These are phyloP conservation scores for Paralinhomoeus sp. DNA, from an alignment of 2,888 invertebrate genomes.

Conservation along the genomic window DNA sequence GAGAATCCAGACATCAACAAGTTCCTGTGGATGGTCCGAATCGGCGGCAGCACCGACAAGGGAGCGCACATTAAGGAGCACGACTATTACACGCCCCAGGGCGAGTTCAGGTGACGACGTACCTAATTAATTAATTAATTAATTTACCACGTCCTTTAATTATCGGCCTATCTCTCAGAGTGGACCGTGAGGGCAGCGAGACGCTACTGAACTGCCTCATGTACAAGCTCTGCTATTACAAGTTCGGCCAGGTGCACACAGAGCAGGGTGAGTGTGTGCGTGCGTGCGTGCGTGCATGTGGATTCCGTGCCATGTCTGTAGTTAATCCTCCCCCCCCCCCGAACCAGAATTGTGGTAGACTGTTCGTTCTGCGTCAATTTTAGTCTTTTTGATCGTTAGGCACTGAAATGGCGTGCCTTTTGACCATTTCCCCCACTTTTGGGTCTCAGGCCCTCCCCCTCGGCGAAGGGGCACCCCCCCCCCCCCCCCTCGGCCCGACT, in stretches of 20 bases:
- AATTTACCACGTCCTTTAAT: too few relatives aligned
- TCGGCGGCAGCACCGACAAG: slow-evolving; percentile 79
- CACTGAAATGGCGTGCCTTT: too few relatives aligned
- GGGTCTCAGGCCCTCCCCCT: too few relatives aligned
- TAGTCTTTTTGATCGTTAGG: background rate
- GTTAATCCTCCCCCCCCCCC: too few relatives aligned
- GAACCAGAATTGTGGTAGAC: background rate
- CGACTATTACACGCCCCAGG: slow-evolving; percentile 66
- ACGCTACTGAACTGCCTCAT: slow-evolving; percentile 82
- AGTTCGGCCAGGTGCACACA: slow-evolving; percentile 11
- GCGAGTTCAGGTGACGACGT: too few relatives aligned
- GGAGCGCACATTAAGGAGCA: slow-evolving; percentile 84
- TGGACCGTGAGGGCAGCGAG: slow-evolving; percentile 76
- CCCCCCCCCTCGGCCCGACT: too few relatives aligned
- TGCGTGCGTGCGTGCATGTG: background rate
- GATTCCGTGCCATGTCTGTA: background rate
- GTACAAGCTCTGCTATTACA: slow-evolving; percentile 99
- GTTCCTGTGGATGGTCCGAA: slow-evolving; percentile 95
- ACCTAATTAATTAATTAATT: too few relatives aligned
- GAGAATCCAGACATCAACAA: slow-evolving; percentile 68
- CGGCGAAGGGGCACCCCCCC: too few relatives aligned
- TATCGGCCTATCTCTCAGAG: too few relatives aligned
- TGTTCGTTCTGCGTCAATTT: background rate
- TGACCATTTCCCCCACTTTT: too few relatives aligned
- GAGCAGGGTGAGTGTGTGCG: slow-evolving; percentile 7